phyloP scores from a whole-genome alignment of 2,888 invertebrate species.

The Zaprionus bogoriensis region DNA sequence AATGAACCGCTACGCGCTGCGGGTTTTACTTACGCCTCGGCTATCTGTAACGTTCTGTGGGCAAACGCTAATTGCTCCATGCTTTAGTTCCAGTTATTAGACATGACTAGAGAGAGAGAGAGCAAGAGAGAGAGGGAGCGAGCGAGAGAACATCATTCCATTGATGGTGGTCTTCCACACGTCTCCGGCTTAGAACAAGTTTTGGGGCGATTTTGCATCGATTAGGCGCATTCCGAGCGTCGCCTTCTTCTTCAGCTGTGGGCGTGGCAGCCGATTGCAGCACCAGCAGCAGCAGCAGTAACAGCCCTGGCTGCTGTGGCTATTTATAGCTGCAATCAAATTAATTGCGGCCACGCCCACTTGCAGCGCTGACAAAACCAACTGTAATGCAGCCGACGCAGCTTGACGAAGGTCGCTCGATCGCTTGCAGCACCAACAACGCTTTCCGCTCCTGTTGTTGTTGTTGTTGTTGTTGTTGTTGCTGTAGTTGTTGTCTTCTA shows the following conservation, averaged over 20 bases:
- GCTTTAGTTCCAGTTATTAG: constrained; percentile 78
- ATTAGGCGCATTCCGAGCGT: constrained; percentile 75
- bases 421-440: too few relatives aligned
- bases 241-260: constrained; percentile 47
- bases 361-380: constrained; percentile 64
- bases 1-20: constrained; percentile 50
- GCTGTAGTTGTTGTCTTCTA: constrained; percentile 2
- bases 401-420: constrained; percentile 72
- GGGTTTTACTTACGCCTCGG: constrained; percentile 24
- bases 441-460: too few relatives aligned
- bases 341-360: constrained; percentile 73
- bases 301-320: constrained; percentile 31
- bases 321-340: constrained; percentile 76
- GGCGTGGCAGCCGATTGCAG: constrained; percentile 54
- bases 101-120: constrained; percentile 38
- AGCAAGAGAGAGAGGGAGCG: not conserved
- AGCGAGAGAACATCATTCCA: constrained; percentile 17
- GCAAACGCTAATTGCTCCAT: constrained; percentile 65
- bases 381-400: constrained; percentile 53
- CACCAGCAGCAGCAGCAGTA: too few relatives aligned
- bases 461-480: constrained; percentile 21
- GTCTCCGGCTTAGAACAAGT: constrained; percentile 59
- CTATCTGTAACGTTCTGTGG: constrained; percentile 60
- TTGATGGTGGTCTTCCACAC: constrained; percentile 52
- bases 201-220: constrained; percentile 72